phyloP scores from a whole-genome alignment of 37 sponge, comb jelly and placozoan genomes.

The Oopsacas minuta region DNA sequence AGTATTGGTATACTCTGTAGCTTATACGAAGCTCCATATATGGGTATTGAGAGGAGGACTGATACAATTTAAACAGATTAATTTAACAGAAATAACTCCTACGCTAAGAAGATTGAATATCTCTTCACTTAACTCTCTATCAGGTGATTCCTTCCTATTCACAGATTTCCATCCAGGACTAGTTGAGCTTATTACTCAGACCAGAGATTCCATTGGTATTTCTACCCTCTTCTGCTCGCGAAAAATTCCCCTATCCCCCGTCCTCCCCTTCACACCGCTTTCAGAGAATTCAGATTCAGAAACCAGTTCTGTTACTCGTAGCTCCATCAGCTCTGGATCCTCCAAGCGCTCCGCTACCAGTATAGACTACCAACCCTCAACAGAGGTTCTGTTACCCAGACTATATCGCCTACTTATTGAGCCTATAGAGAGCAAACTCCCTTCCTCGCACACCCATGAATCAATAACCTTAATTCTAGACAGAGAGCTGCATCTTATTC shows the following conservation, averaged over 20 bases:
- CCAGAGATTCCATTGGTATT: not conserved
- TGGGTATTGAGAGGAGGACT: slow-evolving; percentile 78
- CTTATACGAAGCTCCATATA: slow-evolving; percentile 61
- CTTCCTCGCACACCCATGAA: slow-evolving; percentile 27
- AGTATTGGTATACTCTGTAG: slow-evolving; percentile 66
- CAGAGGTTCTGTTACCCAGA: slow-evolving; percentile 23
- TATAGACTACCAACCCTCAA: slow-evolving; percentile 51
- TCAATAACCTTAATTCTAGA: slow-evolving; percentile 38
- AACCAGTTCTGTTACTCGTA: slow-evolving; percentile 47
- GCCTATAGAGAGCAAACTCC: slow-evolving; percentile 64
- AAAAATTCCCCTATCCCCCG: slow-evolving; percentile 3
- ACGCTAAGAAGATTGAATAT: not conserved
- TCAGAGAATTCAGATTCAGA: slow-evolving; percentile 27
- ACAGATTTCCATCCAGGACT: not conserved
- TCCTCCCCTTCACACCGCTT: slow-evolving; percentile 22
- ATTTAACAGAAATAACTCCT: slow-evolving; percentile 36
- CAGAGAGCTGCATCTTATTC: slow-evolving; percentile 80
- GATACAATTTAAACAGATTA: slow-evolving; percentile 65
- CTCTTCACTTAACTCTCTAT: not conserved
- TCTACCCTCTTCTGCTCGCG: not conserved
- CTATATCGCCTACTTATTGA: slow-evolving; percentile 69
- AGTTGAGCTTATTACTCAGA: not conserved
- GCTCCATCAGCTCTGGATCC: slow-evolving; percentile 33
- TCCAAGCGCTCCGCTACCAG: not conserved
- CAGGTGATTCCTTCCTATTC: not conserved